Conservation (phyloP, 1,140 invertebrate species). For the Plodia interpunctella region DNA sequence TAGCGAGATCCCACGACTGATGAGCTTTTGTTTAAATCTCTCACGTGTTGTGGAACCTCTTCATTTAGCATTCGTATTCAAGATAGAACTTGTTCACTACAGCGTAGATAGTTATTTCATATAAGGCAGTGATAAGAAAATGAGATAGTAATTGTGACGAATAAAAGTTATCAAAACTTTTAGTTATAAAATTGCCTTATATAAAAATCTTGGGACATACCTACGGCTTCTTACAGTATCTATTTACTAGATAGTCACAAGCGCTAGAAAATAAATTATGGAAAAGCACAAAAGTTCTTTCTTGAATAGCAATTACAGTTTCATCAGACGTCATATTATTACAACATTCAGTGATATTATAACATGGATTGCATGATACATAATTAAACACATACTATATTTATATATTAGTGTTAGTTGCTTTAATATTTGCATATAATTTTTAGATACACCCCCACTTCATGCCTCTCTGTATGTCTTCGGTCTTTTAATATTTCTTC, state of each 20-base stretch:
- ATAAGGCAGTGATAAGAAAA: neutral
- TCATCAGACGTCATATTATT: conserved; percentile 25
- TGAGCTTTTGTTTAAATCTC: neutral
- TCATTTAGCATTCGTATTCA: neutral
- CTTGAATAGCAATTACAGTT: conserved; percentile 8
- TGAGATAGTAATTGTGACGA: too few species aligned
- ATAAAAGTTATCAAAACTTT: too few species aligned
- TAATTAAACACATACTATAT: conserved; percentile 33
- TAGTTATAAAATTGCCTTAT: too few species aligned
- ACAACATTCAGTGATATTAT: conserved; percentile 10
- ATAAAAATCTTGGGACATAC: too few species aligned
- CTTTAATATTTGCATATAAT: neutral
- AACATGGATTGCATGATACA: conserved; percentile 22
- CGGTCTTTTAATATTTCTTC: too few species aligned
- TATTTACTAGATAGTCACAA: neutral
- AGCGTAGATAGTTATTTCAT: neutral
- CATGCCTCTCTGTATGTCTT: too few species aligned
- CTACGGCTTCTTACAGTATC: too few species aligned
- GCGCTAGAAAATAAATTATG: neutral
- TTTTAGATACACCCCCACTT: neutral
- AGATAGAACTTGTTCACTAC: neutral
- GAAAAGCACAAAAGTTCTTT: neutral
- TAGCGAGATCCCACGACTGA: neutral
- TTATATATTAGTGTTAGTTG: conserved; percentile 7
- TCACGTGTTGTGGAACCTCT: neutral